Evolutionary conservation across 2,888 invertebrate species (phyloP).

Genomic region (Drosophila differens): DNA sequence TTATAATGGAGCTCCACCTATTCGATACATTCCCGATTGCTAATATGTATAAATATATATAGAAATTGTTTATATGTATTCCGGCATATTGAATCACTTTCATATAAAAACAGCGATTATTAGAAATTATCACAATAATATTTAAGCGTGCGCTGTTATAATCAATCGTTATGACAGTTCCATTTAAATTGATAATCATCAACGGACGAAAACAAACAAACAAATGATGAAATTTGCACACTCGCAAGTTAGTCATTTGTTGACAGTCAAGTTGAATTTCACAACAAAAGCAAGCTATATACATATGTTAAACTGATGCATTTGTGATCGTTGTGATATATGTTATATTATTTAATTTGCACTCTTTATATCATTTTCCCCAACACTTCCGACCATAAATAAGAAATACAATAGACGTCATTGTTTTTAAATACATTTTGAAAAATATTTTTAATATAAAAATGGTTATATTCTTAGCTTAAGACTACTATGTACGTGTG

Average conservation of each 20-base stretch:
- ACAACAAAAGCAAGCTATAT: conserved; percentile 2
- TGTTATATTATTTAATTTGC: neutral
- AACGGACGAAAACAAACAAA: conserved; percentile 12
- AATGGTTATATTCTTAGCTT: conserved; percentile 65
- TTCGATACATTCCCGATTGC: neutral
- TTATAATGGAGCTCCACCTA: neutral
- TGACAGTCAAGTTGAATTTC: conserved; percentile 18
- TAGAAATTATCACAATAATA: conserved; percentile 6
- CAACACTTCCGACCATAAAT: neutral
- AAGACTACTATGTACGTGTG: conserved; percentile 46
- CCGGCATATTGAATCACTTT: neutral
- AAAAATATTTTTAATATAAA: conserved; percentile 78
- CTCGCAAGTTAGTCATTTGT: conserved; percentile 36
- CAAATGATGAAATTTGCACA: conserved; percentile 6
- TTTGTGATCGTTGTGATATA: neutral
- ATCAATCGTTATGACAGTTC: conserved; percentile 1
- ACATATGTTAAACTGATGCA: neutral
- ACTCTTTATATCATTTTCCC: neutral
- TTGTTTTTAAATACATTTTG: conserved; percentile 68
- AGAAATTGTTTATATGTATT: neutral
- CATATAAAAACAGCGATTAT: conserved; percentile 4
- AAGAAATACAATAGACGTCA: neutral
- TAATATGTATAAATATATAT: neutral
- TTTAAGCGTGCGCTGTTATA: conserved; percentile 17
- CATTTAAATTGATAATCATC: conserved; percentile 25